Evolutionary conservation across 1,140 invertebrate genomes (phyloP), one percentile per base, ranked within the genome.

Genomic region (Papilio polyxenes): DNA sequence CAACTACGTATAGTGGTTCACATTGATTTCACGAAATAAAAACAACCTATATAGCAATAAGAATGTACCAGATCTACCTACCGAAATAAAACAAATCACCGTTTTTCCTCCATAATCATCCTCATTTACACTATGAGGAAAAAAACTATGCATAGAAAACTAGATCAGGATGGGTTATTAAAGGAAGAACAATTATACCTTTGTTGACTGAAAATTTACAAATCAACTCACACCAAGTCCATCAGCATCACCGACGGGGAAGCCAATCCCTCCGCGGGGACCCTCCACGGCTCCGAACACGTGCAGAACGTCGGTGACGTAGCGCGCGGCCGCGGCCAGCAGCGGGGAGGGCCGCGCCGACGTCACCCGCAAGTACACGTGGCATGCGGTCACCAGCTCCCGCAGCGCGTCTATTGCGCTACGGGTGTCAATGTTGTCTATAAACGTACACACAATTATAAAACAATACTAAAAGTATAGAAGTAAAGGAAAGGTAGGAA

Each of bases 361-460:
- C 1, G 82, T 95, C 83, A 96, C 95, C 51, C 96, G 96, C 76
- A 99, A 96, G 91, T 99, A 99, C 78, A 98, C 95, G 94, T 99
- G 99, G 65, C 96, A 95, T 49, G 96, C 93, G 3, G 96, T 95
- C 7, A 99, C 96, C 75, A 99, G 93, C 85, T 98, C 98, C 83
- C 98, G 95, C 8, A 99, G 95, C 7, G 95, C 94, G 88, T 99
- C 98, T 49, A 99, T 91, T 0, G 97, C 97, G 31, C 95, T 95
- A 88, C 97, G 96, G 0, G 99, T 99, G 93, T 99, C 98, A 80
- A 99, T 96, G 91, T 99, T 99, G 95, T 99, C 98, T 98, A 89
- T 3, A 75, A 81, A 82, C 48, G 81, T 83, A 20, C 0, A 83
- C 77, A 75, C 31, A 56, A 85, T 44, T 69, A 6, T 77, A 23